Percentiles rank a stretch among this genome's conserved stretches.
Conservation (phyloP, 2,888 invertebrate genomes). For the Aphodius granarius region DNA sequence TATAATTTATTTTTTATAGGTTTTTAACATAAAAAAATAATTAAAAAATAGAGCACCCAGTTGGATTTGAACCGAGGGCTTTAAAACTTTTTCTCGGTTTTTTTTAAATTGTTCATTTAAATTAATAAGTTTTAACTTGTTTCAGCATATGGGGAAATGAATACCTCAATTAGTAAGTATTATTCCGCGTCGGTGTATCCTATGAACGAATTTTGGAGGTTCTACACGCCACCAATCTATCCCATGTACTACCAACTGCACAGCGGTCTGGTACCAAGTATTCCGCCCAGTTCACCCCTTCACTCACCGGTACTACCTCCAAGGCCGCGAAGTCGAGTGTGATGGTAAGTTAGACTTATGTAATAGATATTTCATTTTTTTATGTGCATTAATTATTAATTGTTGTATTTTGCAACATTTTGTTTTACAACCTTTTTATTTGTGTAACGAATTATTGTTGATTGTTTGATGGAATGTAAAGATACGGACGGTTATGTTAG, state of each 20-base stretch:
- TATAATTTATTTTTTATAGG: no score
- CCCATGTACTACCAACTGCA: constrained; percentile 38
- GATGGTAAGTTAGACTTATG: constrained; percentile 38
- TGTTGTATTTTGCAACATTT: neutral
- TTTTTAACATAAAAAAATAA: no score
- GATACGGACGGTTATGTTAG: no score
- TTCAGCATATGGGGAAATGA: constrained; percentile 27
- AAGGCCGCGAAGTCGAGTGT: constrained; percentile 42
- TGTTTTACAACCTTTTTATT: no score
- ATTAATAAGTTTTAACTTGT: constrained; percentile 3
- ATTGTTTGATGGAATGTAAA: no score
- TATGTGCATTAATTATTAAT: neutral
- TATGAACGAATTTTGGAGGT: constrained; percentile 34
- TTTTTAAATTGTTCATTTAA: neutral
- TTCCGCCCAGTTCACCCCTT: constrained; percentile 39
- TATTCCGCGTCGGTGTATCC: constrained; percentile 31
- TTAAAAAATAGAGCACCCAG: no score
- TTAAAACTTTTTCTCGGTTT: neutral
- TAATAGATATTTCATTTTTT: neutral
- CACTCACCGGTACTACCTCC: constrained; percentile 35
- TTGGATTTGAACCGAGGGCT: no score
- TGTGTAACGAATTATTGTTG: no score
- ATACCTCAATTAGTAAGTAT: constrained; percentile 20
- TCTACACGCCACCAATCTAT: constrained; percentile 45
- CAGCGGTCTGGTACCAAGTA: constrained; percentile 36